phyloP scores from a whole-genome alignment of 2,888 invertebrate genomes.

The Pristionchus mayeri region DNA sequence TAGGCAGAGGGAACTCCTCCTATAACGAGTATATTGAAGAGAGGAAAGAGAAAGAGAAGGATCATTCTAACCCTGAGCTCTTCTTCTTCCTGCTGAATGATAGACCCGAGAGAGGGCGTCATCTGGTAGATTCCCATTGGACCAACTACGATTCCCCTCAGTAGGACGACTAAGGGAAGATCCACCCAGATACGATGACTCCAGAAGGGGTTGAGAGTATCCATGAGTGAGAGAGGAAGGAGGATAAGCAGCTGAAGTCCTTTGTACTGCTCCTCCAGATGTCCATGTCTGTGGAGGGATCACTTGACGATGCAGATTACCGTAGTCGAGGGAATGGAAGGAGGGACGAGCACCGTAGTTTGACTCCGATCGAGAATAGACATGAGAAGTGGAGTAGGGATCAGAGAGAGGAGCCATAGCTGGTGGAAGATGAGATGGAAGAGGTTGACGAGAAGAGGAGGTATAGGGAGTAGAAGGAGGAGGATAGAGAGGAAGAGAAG shows the following conservation, averaged over 20 bases:
- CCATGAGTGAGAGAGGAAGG: not conserved
- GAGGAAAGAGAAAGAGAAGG: not conserved
- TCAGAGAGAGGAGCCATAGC: constrained; percentile 12
- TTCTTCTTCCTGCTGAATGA: constrained; percentile 61
- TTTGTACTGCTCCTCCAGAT: not conserved
- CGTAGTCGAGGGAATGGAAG: constrained; percentile 69
- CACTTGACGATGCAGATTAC: constrained; percentile 58
- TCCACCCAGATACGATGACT: not conserved
- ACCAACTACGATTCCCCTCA: not conserved
- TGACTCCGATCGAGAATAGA: constrained; percentile 71
- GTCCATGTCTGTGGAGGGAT: constrained; percentile 3
- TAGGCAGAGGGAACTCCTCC: constrained; percentile 43
- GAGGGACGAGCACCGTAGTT: constrained; percentile 74
- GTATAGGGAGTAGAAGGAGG: constrained; percentile 17
- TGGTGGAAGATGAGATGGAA: constrained; percentile 14
- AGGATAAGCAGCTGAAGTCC: not conserved
- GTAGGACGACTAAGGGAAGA: not conserved
- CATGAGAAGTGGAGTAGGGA: constrained; percentile 52
- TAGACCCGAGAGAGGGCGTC: constrained; percentile 65
- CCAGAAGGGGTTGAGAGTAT: constrained; percentile 40
- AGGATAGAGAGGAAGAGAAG: not conserved
- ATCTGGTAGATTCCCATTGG: constrained; percentile 51
- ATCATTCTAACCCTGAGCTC: constrained; percentile 51
- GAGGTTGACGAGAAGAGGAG: not conserved
- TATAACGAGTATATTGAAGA: not conserved